Evolutionary conservation across 2,888 invertebrate genomes (phyloP), one percentile per base, ranked within the genome.

Genomic region (Himalopsyche kuldschensis): DNA sequence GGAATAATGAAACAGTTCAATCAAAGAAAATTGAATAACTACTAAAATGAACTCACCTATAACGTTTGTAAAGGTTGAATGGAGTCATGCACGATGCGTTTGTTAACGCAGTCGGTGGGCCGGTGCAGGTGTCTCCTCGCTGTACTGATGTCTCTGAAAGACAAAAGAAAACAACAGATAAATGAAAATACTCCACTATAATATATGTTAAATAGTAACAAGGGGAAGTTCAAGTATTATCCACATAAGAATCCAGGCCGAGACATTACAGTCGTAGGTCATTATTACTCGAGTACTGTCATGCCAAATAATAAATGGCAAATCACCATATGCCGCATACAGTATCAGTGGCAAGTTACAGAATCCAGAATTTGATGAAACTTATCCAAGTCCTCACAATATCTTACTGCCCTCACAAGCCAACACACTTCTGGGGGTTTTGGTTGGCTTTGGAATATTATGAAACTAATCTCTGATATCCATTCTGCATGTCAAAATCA

Each of bases 71-170:
- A 92, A 94, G 94, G 94, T 95, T 95, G 95, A 94, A 93, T 93
- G 95, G 96, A 96, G 95, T 96, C 96, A 96, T 96, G 95, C 96
- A 96, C 96, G 94, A 94, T 94, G 93, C 91, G 92, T 93, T 94
- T 93, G 81, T 75, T 84, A 83, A 89, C 89, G 90, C 90, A 84
- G 85, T 90, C 89, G 90, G 90, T 89, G 90, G 90, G 81, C 90
- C 90, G 89, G 90, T 84, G 85, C 90, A 90, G 90, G 90, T 90
- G 91, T 90, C 96, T 96, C 95, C 95, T 95, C 96, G 95, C 95
- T 96, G 96, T 96, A 96, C 96, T 96, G 96, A 95, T 96, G 95
- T 96, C 95, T 97, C 97, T 97, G 94, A 0, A 94, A 94, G 88
- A 87, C 85, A 17, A 27, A 82, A 82, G 69, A 78, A 20, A 75